Evolutionary conservation across 2,797 vertebrate species (phyloP).

Genomic region (Chiloscyllium punctatum): DNA sequence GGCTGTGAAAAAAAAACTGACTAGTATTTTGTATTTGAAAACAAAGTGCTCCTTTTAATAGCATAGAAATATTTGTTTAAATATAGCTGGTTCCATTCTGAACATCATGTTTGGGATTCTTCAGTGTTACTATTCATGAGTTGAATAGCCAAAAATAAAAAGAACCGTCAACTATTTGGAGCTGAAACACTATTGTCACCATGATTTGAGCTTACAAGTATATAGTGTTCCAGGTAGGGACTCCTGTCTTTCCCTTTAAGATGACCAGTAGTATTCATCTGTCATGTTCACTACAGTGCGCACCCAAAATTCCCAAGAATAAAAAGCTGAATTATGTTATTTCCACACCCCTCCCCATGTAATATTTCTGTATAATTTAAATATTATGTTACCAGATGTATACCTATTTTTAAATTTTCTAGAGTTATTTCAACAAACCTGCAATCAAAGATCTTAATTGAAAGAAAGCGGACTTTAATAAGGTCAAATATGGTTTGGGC

Average conservation of each 20-base stretch:
- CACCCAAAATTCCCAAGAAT: neutral
- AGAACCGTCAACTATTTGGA: neutral
- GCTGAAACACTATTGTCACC: neutral
- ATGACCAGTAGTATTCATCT: neutral
- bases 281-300: neutral
- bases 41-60: neutral
- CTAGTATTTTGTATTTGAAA: neutral
- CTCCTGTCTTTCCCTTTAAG: neutral
- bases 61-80: neutral
- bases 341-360: neutral
- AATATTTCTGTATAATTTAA: neutral
- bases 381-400: neutral
- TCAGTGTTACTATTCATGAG: neutral
- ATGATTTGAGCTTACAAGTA: neutral
- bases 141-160: neutral
- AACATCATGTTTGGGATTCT: neutral
- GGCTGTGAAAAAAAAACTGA: neutral
- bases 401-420: neutral
- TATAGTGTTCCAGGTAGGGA: neutral
- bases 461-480: too few species aligned
- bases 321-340: neutral
- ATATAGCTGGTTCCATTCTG: neutral
- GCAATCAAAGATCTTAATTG: too few species aligned
- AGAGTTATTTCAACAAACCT: neutral
- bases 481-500: too few species aligned